Conservation (phyloP, 1,140 invertebrate species). For the Adoxophyes honmai region DNA sequence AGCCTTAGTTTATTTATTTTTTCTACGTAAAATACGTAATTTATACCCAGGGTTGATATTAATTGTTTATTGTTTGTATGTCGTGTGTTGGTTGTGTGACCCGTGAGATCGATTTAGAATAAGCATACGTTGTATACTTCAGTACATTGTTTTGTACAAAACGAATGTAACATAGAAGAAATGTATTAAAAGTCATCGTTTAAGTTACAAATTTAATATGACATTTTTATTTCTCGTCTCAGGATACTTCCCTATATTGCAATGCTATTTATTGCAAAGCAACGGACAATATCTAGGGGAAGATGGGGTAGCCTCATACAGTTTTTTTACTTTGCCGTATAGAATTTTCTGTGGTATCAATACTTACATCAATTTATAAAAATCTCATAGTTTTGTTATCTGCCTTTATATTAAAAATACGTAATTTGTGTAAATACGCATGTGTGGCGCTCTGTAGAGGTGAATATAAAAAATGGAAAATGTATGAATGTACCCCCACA, state of each 20-base stretch:
- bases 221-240: conserved; percentile 45
- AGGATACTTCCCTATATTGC: neutral
- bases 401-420: too few relatives aligned
- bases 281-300: too few relatives aligned
- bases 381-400: too few relatives aligned
- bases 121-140: conserved; percentile 47
- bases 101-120: conserved; percentile 47
- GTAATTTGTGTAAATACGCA: too few relatives aligned
- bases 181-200: conserved; percentile 72
- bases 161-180: conserved; percentile 67
- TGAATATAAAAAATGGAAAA: too few relatives aligned
- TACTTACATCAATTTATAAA: too few relatives aligned
- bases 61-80: conserved; percentile 33
- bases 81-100: conserved; percentile 21
- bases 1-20: too few relatives aligned
- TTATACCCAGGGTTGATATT: conserved; percentile 46
- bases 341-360: too few relatives aligned
- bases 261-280: neutral
- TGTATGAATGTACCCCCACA: too few relatives aligned
- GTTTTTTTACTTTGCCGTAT: too few relatives aligned
- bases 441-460: too few relatives aligned
- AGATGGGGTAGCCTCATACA: too few relatives aligned
- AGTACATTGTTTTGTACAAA: conserved; percentile 68
- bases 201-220: conserved; percentile 61
- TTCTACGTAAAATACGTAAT: conserved; percentile 33